Base-by-base conservation (phyloP, 2,797 vertebrate genomes). In the Cheirogaleus major region DNA sequence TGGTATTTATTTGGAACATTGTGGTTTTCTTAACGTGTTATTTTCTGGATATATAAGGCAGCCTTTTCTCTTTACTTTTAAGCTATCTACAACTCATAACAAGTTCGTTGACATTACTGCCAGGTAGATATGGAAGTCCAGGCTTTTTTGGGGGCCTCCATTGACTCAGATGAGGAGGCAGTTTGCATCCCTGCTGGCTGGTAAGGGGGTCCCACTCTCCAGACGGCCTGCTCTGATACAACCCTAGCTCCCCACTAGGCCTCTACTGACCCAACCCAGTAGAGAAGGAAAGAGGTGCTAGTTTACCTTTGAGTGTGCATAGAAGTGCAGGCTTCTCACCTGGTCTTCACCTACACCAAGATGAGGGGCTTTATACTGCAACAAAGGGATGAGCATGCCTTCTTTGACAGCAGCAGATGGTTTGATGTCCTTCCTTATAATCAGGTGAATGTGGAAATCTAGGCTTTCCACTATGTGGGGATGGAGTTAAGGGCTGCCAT, bases 401-500 rank as follows among this genome's bases (percentile, higher is more conserved):
- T 22, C n/a, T 61, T 35, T 43, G 35, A 79, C 17, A 45, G 10
- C 4, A 41, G 5, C 30, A 32, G 63, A 25, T 55, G 9, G 22
- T 32, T 38, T 55, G 35, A 17, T 38, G 32, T 15, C 3, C 25
- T 11, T 55, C 13, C 32, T 45, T n/a, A 7, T 7, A 20, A 2
- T 41, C 18, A 30, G n/a, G 10, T 17, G 43, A 65, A 38, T 3
- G 1, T 67, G 35, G 4, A 41, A 10, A 1, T 80, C 20, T 69
- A 88, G 35, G 43, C 43, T 79, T 10, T 27, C 27, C 20, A 52
- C 0, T 61, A 1, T 30, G 65, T 43, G 45, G 35, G 23, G 17
- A 4, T 55, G 6, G 30, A 2, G 9, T 1, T 20, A 41, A 41
- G 10, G 11, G 4, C 17, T 48, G 10, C 10, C 11, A 12, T 45